Percentiles rank a stretch among this genome's conserved stretches.
These are phyloP conservation scores for Busseola fusca DNA, from an alignment of 2,888 invertebrate species.

Conservation along the genomic window DNA sequence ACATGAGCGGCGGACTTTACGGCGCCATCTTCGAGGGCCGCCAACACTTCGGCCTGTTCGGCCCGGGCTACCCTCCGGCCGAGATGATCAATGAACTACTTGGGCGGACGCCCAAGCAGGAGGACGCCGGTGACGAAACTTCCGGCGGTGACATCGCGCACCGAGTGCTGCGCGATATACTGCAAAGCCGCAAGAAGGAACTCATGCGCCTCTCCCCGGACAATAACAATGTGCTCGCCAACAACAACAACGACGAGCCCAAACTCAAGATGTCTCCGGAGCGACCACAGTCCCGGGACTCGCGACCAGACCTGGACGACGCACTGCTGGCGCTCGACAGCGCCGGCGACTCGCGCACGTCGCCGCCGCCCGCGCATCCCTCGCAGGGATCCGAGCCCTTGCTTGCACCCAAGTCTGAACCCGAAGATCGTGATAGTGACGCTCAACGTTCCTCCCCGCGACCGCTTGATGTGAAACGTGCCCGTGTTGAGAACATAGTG, in stretches of 20 bases:
- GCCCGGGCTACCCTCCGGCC: constrained; percentile 95
- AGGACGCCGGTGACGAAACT: constrained; percentile 89
- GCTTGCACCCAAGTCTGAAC: constrained; percentile 91
- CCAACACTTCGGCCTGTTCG: constrained; percentile 94
- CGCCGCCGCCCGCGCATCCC: constrained; percentile 89
- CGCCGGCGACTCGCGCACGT: constrained; percentile 83
- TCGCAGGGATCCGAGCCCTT: constrained; percentile 83
- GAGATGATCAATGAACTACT: constrained; percentile 97
- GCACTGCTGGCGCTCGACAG: constrained; percentile 90
- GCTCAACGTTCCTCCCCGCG: constrained; percentile 88
- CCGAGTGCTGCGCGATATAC: constrained; percentile 96
- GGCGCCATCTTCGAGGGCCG: constrained; percentile 95
- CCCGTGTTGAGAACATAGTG: constrained; percentile 98
- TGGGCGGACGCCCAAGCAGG: constrained; percentile 94
- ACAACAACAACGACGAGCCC: constrained; percentile 88
- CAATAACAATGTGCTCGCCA: constrained; percentile 89
- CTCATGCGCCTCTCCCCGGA: constrained; percentile 91
- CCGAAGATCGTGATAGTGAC: constrained; percentile 90
- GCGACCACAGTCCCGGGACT: constrained; percentile 91
- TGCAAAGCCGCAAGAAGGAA: constrained; percentile 96
- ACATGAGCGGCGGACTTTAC: constrained; percentile 96
- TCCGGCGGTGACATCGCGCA: constrained; percentile 90
- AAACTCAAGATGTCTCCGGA: constrained; percentile 88
- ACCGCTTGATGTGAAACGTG: constrained; percentile 95
- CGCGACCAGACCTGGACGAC: constrained; percentile 90